Conservation (phyloP, 2,888 invertebrate genomes). For the Lutraria lutraria region DNA sequence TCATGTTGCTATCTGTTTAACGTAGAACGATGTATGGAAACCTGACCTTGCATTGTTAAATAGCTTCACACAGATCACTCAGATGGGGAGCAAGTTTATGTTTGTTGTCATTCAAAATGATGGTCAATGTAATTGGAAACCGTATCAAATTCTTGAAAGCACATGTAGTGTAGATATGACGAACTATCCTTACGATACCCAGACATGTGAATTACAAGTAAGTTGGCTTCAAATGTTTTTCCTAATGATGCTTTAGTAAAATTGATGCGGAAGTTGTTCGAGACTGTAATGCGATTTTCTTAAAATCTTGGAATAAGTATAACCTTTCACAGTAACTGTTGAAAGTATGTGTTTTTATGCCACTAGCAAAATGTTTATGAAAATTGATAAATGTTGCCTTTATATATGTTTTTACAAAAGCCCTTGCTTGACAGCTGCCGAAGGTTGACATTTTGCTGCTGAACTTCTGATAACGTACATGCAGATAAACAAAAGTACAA, state of each 20-base stretch:
- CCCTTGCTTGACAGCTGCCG: too few species aligned
- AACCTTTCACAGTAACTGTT: too few species aligned
- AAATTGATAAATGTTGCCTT: too few species aligned
- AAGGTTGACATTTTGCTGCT: too few species aligned
- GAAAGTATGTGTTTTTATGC: too few species aligned
- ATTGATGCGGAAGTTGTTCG: not conserved
- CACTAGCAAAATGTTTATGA: too few species aligned
- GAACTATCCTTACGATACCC: slow-evolving; percentile 62
- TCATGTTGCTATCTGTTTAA: too few species aligned
- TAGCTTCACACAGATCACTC: slow-evolving; percentile 51
- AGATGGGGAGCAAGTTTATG: slow-evolving; percentile 64
- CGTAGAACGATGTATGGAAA: slow-evolving; percentile 63
- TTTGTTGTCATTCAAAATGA: slow-evolving; percentile 53
- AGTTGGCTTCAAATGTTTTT: not conserved
- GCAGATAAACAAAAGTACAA: too few species aligned
- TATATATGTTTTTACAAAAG: too few species aligned
- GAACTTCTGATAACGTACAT: too few species aligned
- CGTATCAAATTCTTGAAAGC: slow-evolving; percentile 65
- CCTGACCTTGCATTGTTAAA: slow-evolving; percentile 64
- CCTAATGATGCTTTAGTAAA: not conserved
- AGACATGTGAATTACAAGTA: slow-evolving; percentile 61
- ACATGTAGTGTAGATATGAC: slow-evolving; percentile 59
- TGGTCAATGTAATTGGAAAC: slow-evolving; percentile 63
- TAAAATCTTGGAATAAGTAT: too few species aligned
- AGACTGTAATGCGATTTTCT: too few species aligned